A percentile compares a stretch with the other conserved stretches of the same genome.
Conservation (phyloP, 2,113 vertebrate genomes). For the Oreochromis spilurus region DNA sequence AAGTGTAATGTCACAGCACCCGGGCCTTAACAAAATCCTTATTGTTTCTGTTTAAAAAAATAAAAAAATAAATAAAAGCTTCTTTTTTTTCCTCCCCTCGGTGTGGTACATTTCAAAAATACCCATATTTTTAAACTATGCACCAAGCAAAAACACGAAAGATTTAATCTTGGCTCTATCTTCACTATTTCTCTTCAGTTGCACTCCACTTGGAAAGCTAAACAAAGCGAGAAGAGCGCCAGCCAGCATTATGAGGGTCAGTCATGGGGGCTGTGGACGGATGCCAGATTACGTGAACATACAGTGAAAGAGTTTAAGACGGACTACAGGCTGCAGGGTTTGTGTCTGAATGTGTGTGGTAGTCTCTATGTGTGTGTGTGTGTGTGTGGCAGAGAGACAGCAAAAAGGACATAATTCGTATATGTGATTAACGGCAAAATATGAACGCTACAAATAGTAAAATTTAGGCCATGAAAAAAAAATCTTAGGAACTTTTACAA, state of each 20-base stretch:
- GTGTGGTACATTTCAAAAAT: constrained; percentile 8
- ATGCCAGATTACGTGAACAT: constrained; percentile 70
- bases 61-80: background rate
- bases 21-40: background rate
- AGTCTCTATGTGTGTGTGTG: background rate
- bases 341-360: constrained; percentile 3
- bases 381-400: background rate
- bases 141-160: constrained; percentile 17
- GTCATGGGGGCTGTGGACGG: constrained; percentile 59
- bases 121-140: constrained; percentile 29
- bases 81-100: background rate
- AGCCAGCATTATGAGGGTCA: constrained; percentile 64
- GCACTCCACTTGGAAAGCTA: constrained; percentile 58
- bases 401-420: background rate
- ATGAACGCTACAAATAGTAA: background rate
- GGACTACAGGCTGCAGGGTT: constrained; percentile 66
- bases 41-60: background rate
- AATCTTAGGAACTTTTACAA: background rate
- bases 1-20: constrained; percentile 4
- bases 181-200: constrained; percentile 46
- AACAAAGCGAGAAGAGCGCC: constrained; percentile 58
- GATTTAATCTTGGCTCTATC: constrained; percentile 49
- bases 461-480: background rate
- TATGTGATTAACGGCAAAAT: background rate
- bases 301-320: constrained; percentile 71